phyloP scores from a whole-genome alignment of 2,888 invertebrate genomes.

The Cheilosia impressa region DNA sequence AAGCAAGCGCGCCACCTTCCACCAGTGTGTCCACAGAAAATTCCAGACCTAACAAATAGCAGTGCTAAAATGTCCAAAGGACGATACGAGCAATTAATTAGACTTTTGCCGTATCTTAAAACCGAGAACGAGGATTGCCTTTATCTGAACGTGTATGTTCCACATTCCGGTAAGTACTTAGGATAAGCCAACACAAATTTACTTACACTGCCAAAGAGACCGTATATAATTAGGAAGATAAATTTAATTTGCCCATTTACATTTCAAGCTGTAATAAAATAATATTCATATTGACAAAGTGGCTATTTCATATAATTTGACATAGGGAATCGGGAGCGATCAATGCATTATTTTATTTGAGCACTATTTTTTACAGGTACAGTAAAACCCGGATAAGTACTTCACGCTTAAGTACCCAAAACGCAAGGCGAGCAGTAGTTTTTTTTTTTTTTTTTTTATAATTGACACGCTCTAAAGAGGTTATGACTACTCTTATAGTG shows the following conservation, averaged over 20 bases:
- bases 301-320: no score
- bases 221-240: not conserved
- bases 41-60: constrained; percentile 87
- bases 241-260: not conserved
- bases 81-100: constrained; percentile 89
- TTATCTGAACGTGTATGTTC: constrained; percentile 96
- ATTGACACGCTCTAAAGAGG: no score
- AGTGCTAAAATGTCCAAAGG: constrained; percentile 86
- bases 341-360: no score
- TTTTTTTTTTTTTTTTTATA: no score
- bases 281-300: no score
- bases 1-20: constrained; percentile 89
- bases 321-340: no score
- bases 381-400: no score
- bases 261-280: no score
- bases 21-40: constrained; percentile 94
- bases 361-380: no score
- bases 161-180: constrained; percentile 89
- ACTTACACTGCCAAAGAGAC: not conserved
- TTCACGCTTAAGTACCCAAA: no score
- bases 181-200: not conserved
- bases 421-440: no score
- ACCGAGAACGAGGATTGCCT: constrained; percentile 94
- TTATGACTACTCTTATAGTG: no score
- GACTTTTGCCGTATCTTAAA: constrained; percentile 88